Evolutionary conservation across 2,797 vertebrate genomes (phyloP), one percentile per base, ranked within the genome.

Genomic region (Sciurus vulgaris): DNA sequence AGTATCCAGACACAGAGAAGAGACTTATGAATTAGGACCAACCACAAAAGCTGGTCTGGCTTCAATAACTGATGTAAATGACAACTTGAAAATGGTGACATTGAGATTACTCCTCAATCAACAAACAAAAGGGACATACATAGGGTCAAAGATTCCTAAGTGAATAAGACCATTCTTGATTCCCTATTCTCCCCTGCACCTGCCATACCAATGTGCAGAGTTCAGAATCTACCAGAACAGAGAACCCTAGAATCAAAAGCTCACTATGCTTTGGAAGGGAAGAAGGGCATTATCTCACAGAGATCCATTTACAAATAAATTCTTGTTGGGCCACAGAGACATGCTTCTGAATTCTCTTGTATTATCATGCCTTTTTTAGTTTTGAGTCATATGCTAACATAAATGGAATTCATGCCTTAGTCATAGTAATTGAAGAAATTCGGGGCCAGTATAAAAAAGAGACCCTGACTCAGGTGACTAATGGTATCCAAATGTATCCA

Each of bases 1-100:
- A 94, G 2, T 59, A 78, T 79, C 6, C 54, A 94, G 38, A 13
- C 88, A 41, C 49, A 28, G 38, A 63, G 65, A 93, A 81, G 41
- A 81, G 12, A 51, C 33, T 65, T 56, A 47, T 3, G 13, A 91
- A 86, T 44, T 44, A 95, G 81, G 24, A 63, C 28, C 26, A 94
- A 95, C 14, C 61, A 84, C 51, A 76, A 82, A 82, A 79, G 47
- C 22, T 89, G 30, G 20, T 59, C 65, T 95, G 79, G 81, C 49
- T 95, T 92, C 93, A 93, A 77, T 70, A 91, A 83, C 4, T 47
- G 30, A 92, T 22, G 24, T 6, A 78, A 65, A 92, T 22, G 73
- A 85, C 86, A 79, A 81, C 33, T 67, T 91, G 89, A 94, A 79
- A 14, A 35, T 81, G 69, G 61, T 26, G 54, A n/a, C 74, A 63